Conservation (phyloP, 2,113 vertebrate genomes). For the Cebidichthys violaceus region DNA sequence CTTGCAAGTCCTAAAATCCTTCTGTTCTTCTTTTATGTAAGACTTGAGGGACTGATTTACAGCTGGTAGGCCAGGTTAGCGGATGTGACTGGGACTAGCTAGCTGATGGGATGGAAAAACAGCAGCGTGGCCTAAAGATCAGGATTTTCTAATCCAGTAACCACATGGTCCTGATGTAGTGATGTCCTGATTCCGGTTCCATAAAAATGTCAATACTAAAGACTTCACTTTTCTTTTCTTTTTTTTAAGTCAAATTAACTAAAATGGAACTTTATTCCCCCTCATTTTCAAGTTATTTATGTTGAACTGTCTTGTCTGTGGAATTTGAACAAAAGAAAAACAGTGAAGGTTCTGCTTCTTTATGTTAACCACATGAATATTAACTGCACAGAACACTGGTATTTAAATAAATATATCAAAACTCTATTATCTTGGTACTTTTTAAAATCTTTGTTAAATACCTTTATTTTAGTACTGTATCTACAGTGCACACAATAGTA, state of each 20-base stretch:
- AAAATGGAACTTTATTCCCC: background rate
- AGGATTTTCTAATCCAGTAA: background rate
- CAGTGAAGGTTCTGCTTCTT: background rate
- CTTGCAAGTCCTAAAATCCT: background rate
- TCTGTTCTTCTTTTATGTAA: background rate
- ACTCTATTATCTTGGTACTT: background rate
- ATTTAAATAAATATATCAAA: background rate
- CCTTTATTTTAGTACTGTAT: background rate
- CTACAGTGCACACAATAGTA: background rate
- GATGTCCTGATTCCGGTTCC: background rate
- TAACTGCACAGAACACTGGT: background rate
- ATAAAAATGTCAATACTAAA: background rate
- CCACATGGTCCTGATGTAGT: background rate
- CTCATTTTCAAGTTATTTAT: background rate
- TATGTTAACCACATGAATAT: background rate
- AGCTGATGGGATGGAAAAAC: constrained; percentile 6
- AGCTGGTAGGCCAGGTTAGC: background rate
- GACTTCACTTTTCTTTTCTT: background rate
- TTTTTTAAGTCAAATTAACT: background rate
- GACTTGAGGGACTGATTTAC: constrained; percentile 24
- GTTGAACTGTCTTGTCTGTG: background rate
- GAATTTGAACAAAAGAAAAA: background rate
- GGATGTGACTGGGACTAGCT: background rate
- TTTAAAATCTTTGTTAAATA: background rate
- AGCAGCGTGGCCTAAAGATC: background rate